Base-by-base conservation (phyloP, 2,113 vertebrate genomes). In the Parus major region DNA sequence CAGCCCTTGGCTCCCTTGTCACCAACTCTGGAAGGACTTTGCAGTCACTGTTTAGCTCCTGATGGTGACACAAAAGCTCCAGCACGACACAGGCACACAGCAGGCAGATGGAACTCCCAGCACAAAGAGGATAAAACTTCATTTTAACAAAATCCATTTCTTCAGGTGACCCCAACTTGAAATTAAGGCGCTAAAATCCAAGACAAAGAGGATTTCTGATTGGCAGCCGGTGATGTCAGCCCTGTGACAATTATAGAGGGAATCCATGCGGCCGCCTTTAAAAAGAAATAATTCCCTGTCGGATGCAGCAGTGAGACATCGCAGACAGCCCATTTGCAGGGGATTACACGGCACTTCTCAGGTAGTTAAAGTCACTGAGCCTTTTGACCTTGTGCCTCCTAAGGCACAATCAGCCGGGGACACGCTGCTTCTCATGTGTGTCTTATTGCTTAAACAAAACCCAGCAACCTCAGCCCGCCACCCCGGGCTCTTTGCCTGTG, bases 361-460 rank as follows among this genome's bases (percentile, higher is more conserved):
- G 90, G 88, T 82, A 96, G 93, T 96, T 95, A 92, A 96, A 95
- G 86, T 82, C 91, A 89, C 92, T 95, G 92, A 96, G 93, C 71
- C 79, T 94, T 93, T 79, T 95, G 95, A 97, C 90, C 94, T 97
- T 89, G 91, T 53, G 73, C 91, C 80, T 89, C 83, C 25, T 31
- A 50, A 96, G 75, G 81, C 59, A 68, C 77, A 70, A 69, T 90
- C 50, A 52, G 71, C 57, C 27, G 35, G 82, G 66, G 65, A 77
- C 20, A 20, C 80, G 47, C 80, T 24, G 94, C 83, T 92, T 70
- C 28, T 60, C 94, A 49, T 72, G 80, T 86, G 96, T 96, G 64
- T 93, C 95, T 86, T 82, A 96, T 31, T 52, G 83, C 78, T 92
- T n/a, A 88, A 90, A 95, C 93, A 87, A 97, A 97, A 91, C 39